These are phyloP conservation scores for Orycteropus afer DNA, from an alignment of 2,113 vertebrate genomes.

Conservation along the genomic window DNA sequence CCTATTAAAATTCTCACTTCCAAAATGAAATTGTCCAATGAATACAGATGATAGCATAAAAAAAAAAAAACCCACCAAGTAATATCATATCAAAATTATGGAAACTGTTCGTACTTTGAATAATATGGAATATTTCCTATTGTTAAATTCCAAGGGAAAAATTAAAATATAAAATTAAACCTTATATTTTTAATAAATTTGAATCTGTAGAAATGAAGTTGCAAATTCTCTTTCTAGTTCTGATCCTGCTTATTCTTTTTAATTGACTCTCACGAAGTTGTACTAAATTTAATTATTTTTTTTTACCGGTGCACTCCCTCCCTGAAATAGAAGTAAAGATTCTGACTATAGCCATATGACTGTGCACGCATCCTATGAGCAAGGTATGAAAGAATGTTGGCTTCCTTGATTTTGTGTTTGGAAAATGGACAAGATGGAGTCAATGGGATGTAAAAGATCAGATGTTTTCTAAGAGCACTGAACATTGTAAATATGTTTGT, in stretches of 20 bases:
- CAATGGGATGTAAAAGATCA: not conserved
- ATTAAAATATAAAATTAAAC: not conserved
- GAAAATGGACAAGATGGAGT: too few species aligned
- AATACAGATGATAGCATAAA: not conserved
- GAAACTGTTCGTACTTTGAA: not conserved
- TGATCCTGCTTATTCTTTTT: not conserved
- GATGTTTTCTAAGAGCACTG: not conserved
- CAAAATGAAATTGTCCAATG: not conserved
- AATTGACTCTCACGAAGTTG: not conserved
- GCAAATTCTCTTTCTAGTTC: not conserved
- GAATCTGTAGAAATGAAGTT: not conserved
- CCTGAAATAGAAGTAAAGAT: not conserved
- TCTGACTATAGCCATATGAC: not conserved
- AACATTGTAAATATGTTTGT: not conserved
- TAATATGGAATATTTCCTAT: not conserved
- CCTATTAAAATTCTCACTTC: not conserved
- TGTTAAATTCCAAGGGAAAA: not conserved
- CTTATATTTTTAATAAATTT: not conserved
- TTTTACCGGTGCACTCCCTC: not conserved
- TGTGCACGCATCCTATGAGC: rapidly evolving
- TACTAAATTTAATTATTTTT: not conserved
- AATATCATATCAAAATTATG: not conserved
- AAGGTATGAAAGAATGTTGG: not conserved
- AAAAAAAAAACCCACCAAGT: not conserved
- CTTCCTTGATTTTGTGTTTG: not conserved